Percentiles rank a stretch among this genome's conserved stretches.
Evolutionary conservation across 2,113 vertebrate genomes (phyloP).

Genomic region (Oxyura jamaicensis): DNA sequence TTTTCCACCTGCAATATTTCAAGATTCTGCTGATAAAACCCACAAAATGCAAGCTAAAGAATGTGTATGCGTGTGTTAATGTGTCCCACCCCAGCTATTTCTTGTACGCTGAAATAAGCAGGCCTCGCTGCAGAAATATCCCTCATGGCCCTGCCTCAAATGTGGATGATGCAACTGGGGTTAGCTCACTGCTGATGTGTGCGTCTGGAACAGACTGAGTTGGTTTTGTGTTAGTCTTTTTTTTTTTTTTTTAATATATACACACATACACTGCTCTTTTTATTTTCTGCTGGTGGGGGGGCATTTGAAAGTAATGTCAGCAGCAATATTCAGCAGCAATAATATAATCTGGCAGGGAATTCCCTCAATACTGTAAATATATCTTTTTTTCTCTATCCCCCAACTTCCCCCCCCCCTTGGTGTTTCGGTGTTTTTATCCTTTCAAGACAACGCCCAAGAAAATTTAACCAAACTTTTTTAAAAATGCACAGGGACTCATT

Average conservation of each 20-base stretch:
- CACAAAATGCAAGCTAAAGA: conserved; percentile 13
- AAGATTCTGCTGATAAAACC: conserved; percentile 42
- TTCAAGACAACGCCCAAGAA: not conserved
- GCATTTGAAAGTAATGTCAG: conserved; percentile 10
- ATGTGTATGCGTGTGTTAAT: not conserved
- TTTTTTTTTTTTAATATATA: not conserved
- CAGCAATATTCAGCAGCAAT: not conserved
- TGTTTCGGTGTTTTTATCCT: not conserved
- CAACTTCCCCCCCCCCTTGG: no score
- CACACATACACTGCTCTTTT: conserved; percentile 43
- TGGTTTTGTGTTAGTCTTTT: not conserved
- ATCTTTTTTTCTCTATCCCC: not conserved
- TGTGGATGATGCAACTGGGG: conserved; percentile 67
- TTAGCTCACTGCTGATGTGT: conserved; percentile 71
- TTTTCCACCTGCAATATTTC: conserved; percentile 35
- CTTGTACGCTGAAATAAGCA: not conserved
- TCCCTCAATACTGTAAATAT: not conserved
- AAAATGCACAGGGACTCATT: not conserved
- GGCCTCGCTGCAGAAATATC: conserved; percentile 34
- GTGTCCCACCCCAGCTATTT: conserved; percentile 27
- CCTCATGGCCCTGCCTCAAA: conserved; percentile 54
- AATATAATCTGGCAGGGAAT: not conserved
- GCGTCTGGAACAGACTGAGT: conserved; percentile 44
- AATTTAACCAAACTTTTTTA: not conserved
- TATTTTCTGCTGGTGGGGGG: not conserved